Evolutionary conservation across 2,113 vertebrate species (phyloP), one percentile per base, ranked within the genome.

Genomic region (Collichthys lucidus): DNA sequence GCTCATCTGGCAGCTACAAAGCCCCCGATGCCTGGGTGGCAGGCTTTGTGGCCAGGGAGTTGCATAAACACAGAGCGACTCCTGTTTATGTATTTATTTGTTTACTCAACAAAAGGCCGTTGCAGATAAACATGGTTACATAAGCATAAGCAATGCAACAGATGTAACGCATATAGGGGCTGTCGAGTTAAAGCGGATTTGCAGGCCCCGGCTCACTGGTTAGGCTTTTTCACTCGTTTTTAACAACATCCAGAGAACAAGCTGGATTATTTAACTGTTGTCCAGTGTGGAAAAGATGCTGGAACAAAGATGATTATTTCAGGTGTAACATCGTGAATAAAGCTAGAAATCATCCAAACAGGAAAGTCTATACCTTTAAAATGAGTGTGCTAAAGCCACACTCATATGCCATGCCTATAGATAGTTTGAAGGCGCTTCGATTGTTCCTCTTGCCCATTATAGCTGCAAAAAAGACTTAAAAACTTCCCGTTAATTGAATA

Each of bases 1-100:
- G 61, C 80, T 89, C 57, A 84, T 89, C 77, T 84, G 80, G 80
- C 31, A 47, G 44, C 77, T 67, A 79, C 80, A 86, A 74, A 87
- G 77, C 19, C 0, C 35, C 77, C 31, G 11, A 74, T 17, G 63
- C 40, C 40, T 75, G 67, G 49, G 71, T 73, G 71, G 77, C 81
- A 79, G 72, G 3, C 52, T 42, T 10, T 19, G 62, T 57, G 57
- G 71, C 77, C 47, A 42, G 15, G 64, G 69, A 64, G 0, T 12
- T 40, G 49, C 70, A 40, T 53, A 40, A 71, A 69, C 60, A 70
- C 17, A 47, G 40, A 3, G 22, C 22, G 12, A 77, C 78, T 65
- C 63, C 67, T 69, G 57, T 66, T 10, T 22, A 12, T 83, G 26
- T 77, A 79, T 78, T 50, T 60, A 11, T 71, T 55, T 73, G 40